Conservation (phyloP, 2,797 vertebrate species). For the Monodelphis domestica region DNA sequence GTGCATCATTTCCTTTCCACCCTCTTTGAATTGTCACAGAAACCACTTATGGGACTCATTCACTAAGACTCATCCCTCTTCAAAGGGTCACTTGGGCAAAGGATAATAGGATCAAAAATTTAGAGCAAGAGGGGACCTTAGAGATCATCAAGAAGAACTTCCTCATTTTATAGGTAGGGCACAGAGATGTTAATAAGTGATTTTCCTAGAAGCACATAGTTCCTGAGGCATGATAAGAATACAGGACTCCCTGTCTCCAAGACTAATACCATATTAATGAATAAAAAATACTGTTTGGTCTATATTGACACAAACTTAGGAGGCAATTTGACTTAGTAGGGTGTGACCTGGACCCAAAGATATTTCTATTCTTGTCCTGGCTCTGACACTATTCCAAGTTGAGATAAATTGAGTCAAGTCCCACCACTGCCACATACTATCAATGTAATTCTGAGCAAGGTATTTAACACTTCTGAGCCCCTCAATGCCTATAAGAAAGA, state of each 20-base stretch:
- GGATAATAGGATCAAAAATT: background rate
- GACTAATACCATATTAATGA: background rate
- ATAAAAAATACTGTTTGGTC: background rate
- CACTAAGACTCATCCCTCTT: background rate
- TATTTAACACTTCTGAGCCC: background rate
- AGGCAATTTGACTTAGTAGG: background rate
- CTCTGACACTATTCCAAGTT: background rate
- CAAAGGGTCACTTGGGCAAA: background rate
- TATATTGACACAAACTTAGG: background rate
- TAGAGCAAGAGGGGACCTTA: background rate
- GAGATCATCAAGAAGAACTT: background rate
- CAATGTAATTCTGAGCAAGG: background rate
- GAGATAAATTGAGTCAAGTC: background rate
- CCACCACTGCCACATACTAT: background rate
- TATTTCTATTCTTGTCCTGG: background rate
- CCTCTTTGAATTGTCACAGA: background rate
- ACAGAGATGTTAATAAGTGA: background rate
- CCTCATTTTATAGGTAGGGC: background rate
- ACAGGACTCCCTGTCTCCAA: background rate
- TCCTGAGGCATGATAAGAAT: background rate
- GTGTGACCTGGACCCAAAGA: background rate
- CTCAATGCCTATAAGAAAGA: background rate
- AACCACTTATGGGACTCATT: conserved; percentile 13
- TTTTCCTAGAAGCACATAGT: background rate
- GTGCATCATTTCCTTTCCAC: background rate